A percentile compares a stretch with the other conserved stretches of the same genome.
phyloP scores from a whole-genome alignment of 2,113 vertebrate species.

The Ailurus styani region DNA sequence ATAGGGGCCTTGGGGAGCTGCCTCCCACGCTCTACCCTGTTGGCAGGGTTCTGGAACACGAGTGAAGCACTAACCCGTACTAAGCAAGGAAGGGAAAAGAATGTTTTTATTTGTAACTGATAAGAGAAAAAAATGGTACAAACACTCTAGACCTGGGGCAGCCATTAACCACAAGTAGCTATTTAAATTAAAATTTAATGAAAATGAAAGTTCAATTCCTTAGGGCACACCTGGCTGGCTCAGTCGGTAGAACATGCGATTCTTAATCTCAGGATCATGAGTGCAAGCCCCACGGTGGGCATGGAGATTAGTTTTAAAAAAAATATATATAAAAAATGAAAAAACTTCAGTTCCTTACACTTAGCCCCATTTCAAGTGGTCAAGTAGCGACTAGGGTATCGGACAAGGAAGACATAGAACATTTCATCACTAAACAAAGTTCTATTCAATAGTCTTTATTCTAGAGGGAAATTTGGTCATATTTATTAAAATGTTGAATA shows the following conservation, averaged over 20 bases:
- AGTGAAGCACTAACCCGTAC: not conserved
- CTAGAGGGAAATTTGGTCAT: not conserved
- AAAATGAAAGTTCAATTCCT: not conserved
- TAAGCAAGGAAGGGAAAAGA: not conserved
- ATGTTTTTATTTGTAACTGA: not conserved
- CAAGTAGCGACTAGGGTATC: not conserved
- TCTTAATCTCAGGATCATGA: not conserved
- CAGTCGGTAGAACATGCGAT: not conserved
- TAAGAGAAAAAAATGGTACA: not conserved
- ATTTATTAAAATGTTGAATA: not conserved
- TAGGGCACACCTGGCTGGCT: not conserved
- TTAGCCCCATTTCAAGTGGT: not conserved
- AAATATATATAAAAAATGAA: not conserved
- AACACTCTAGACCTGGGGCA: not conserved
- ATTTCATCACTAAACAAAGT: not conserved
- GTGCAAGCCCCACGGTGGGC: not conserved
- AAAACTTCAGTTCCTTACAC: not conserved
- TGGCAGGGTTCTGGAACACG: not conserved
- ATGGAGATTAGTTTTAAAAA: not conserved
- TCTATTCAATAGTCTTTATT: not conserved
- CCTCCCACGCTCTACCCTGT: not conserved
- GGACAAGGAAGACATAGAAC: not conserved
- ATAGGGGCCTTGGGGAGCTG: not conserved
- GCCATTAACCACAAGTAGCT: not conserved
- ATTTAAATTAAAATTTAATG: not conserved